Evolutionary conservation across 2,797 vertebrate species (phyloP).

Genomic region (Psittacula derbiana): DNA sequence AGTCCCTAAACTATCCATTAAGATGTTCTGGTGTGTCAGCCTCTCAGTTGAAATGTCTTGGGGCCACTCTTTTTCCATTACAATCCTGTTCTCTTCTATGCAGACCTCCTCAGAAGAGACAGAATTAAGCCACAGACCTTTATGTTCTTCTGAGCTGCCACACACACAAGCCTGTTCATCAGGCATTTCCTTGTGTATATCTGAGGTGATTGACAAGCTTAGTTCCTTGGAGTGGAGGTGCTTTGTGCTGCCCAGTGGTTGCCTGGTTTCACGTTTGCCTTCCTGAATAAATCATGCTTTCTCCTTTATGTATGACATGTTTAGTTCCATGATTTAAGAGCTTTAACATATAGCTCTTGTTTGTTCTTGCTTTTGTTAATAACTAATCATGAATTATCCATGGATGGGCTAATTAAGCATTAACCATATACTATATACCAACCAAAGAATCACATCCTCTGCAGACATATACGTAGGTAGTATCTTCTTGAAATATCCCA

Average conservation of each 20-base stretch:
- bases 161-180: neutral
- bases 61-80: neutral
- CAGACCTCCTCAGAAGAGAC: neutral
- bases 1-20: neutral
- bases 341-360: slow-evolving; percentile 19
- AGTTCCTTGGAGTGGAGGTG: slow-evolving; percentile 32
- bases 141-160: neutral
- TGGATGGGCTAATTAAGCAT: slow-evolving; percentile 66
- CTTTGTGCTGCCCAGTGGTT: neutral
- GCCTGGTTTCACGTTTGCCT: neutral
- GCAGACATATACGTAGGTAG: neutral
- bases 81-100: neutral
- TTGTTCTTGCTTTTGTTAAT: slow-evolving; percentile 69
- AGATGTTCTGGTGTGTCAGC: neutral
- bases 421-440: slow-evolving; percentile 60
- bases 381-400: slow-evolving; percentile 72
- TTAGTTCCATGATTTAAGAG: slow-evolving; percentile 63
- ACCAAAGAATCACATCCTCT: slow-evolving; percentile 56
- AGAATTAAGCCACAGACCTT: neutral
- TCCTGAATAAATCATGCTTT: slow-evolving; percentile 66
- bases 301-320: slow-evolving; percentile 30
- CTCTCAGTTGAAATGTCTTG: neutral
- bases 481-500: slow-evolving; percentile 22
- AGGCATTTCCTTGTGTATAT: neutral
- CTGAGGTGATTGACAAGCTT: neutral